Evolutionary conservation across 2,888 invertebrate genomes (phyloP).

Genomic region (Clitarchus hookeri): DNA sequence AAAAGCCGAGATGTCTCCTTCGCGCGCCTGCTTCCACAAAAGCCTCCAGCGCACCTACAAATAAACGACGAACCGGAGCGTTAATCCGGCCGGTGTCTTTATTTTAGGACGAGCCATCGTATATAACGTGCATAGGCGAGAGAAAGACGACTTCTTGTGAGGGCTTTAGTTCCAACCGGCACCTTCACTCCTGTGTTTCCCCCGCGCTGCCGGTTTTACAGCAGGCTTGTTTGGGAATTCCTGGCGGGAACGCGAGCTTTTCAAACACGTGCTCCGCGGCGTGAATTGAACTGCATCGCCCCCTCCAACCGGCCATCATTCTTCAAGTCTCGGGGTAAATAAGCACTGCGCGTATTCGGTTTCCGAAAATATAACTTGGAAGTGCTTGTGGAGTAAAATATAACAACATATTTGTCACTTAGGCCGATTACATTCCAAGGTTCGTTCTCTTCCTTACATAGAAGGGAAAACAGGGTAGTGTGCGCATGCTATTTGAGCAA

Average conservation of each 20-base stretch:
- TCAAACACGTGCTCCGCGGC: neutral
- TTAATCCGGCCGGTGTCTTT: neutral
- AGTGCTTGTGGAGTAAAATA: too few species aligned
- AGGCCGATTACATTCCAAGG: too few species aligned
- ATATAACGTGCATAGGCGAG: neutral
- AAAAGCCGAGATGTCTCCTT: neutral
- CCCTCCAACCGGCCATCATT: neutral
- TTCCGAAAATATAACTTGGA: too few species aligned
- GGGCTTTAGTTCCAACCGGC: neutral
- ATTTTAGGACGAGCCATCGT: neutral
- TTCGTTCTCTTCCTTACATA: too few species aligned
- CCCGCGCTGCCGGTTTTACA: neutral
- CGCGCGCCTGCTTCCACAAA: neutral
- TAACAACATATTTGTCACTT: too few species aligned
- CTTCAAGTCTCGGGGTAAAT: too few species aligned
- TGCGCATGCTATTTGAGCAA: too few species aligned
- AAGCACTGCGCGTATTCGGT: too few species aligned
- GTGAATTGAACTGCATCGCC: neutral
- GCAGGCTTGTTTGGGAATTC: neutral
- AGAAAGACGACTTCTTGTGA: neutral
- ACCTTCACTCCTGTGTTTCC: neutral
- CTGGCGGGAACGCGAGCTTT: neutral
- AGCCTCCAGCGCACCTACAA: neutral
- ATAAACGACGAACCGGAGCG: neutral
- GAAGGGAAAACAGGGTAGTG: too few species aligned